Percentiles rank a stretch among this genome's conserved stretches.
Evolutionary conservation across 2,797 vertebrate genomes (phyloP).

Genomic region (Octomys mimax): DNA sequence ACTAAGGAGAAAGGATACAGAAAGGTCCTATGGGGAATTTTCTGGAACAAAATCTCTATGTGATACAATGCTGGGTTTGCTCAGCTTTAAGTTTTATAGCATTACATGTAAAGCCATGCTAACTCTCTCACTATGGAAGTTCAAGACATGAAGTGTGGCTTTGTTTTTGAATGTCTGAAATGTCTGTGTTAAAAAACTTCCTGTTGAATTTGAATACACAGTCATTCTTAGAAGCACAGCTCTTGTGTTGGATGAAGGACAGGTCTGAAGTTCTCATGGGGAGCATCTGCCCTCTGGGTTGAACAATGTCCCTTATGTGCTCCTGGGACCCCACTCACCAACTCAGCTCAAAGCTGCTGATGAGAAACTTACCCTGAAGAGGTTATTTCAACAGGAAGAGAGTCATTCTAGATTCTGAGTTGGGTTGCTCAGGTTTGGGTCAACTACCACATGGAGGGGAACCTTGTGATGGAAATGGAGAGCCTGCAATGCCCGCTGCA

Average conservation of each 20-base stretch:
- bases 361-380: neutral
- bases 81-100: slow-evolving; percentile 43
- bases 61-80: neutral
- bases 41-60: neutral
- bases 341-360: neutral
- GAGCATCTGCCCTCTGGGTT: neutral
- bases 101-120: neutral
- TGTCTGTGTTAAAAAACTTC: slow-evolving; percentile 24
- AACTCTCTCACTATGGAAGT: slow-evolving; percentile 1
- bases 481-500: neutral
- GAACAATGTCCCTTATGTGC: too few species aligned
- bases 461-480: too few species aligned
- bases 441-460: neutral
- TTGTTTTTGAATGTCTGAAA: slow-evolving; percentile 53
- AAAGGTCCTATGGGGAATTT: neutral
- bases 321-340: neutral
- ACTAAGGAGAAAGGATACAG: neutral
- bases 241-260: neutral
- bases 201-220: neutral
- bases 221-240: slow-evolving; percentile 8
- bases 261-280: neutral
- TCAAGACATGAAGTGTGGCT: slow-evolving; percentile 6
- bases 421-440: neutral
- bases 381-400: neutral
- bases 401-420: neutral